These are phyloP conservation scores for Vesta saturnalis DNA, from an alignment of 2,888 invertebrate species.

Conservation along the genomic window DNA sequence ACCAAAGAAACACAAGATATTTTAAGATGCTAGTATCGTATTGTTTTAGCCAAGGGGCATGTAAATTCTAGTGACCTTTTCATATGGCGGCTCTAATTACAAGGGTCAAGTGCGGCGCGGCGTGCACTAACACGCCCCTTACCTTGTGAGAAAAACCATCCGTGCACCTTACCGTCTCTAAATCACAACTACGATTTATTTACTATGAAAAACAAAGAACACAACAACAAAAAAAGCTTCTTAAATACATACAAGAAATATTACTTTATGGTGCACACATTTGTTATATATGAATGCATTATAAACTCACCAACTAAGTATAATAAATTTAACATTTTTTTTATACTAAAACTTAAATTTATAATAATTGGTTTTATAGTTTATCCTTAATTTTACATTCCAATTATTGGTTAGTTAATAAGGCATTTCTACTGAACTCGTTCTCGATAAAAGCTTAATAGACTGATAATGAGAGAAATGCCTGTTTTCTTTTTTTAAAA, in stretches of 20 bases:
- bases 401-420: too few species aligned
- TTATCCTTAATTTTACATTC: too few species aligned
- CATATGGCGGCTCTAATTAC: constrained; percentile 57
- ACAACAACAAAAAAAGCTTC: not conserved
- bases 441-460: too few species aligned
- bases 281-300: not conserved
- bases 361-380: too few species aligned
- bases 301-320: not conserved
- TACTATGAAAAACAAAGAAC: constrained; percentile 13
- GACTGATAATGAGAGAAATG: too few species aligned
- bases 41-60: constrained; percentile 40
- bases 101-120: constrained; percentile 55
- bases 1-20: constrained; percentile 6
- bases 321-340: not conserved
- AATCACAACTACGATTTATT: constrained; percentile 37
- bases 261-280: not conserved
- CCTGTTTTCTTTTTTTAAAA: too few species aligned
- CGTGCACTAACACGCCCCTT: constrained; percentile 57
- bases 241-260: constrained; percentile 12
- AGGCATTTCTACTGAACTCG: too few species aligned
- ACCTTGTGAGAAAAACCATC: constrained; percentile 54
- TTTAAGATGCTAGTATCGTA: constrained; percentile 19
- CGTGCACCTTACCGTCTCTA: constrained; percentile 53
- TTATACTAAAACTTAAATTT: too few species aligned
- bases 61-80: constrained; percentile 51